Base-by-base conservation (phyloP, 2,888 invertebrate genomes). In the Drosophila macrospina region DNA sequence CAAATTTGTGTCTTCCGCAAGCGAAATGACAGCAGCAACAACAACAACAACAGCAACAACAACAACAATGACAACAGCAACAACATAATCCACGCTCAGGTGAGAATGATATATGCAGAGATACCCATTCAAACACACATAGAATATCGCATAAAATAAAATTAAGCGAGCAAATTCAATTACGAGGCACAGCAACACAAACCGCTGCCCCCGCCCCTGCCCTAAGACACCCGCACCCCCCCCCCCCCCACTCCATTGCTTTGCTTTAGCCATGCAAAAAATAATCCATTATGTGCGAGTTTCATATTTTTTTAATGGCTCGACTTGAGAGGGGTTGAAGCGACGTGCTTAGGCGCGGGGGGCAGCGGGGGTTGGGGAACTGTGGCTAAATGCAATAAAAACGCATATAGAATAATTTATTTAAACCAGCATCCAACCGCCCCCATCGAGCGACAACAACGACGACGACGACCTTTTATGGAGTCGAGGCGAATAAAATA, bases 351-450 rank as follows among this genome's bases (percentile, higher is more conserved):
- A n/a, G n/a, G n/a, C n/a, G n/a, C n/a, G n/a, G n/a, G n/a, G n/a
- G n/a, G n/a, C n/a, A n/a, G 4, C 45, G 15, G 28, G 13, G 20
- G n/a, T n/a, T 5, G 6, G 8, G 24, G 7, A 30, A 41, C 48
- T 50, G 47, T 39, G 39, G 62, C 26, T 45, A 51, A 59, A 56
- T 78, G 68, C 69, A 76, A 78, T 78, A 82, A 80, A 82, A 84
- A 70, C 73, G 82, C 87, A 85, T 87, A 87, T 76, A 82, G 82
- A 87, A 85, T 85, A 80, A 85, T 83, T 86, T 86, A 86, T 86
- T 86, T 85, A 86, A 86, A 86, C 85, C 83, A 78, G 81, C 80
- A 75, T 69, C 72, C 67, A 62, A 74, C 70, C 70, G 70, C 86
- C 83, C 83, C 81, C 81, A 85, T 80, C 85, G 28, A 36, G 16